phyloP scores from a whole-genome alignment of 2,113 vertebrate species.

The Tympanuchus pallidicinctus region DNA sequence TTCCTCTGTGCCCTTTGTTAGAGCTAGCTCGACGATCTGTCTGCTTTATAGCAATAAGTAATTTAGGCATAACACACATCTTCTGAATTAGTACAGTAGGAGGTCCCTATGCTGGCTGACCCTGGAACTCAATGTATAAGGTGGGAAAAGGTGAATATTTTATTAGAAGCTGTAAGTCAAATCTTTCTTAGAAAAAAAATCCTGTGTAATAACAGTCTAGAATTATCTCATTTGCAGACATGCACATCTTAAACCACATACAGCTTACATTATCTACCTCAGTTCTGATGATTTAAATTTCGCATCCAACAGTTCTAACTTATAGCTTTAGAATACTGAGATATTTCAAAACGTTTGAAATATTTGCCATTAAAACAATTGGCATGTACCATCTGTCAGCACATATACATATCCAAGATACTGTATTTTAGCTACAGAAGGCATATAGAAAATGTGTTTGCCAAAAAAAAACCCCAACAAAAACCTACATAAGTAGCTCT shows the following conservation, averaged over 20 bases:
- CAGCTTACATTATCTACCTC: not conserved
- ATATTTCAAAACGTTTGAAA: not conserved
- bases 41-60: not conserved
- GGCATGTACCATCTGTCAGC: constrained; percentile 8
- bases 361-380: constrained; percentile 26
- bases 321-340: not conserved
- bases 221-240: not conserved
- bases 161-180: not conserved
- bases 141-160: constrained; percentile 3
- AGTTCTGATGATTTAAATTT: not conserved
- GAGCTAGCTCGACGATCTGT: not conserved
- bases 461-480: not conserved
- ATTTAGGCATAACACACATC: not conserved
- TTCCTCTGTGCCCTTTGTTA: not conserved
- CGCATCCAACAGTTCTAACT: not conserved
- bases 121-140: accelerated
- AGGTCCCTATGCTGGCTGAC: not conserved
- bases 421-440: constrained; percentile 14
- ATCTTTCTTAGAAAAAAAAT: not conserved
- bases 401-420: not conserved
- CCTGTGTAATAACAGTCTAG: not conserved
- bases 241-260: not conserved
- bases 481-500: not conserved
- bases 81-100: not conserved
- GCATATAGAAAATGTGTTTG: not conserved